Evolutionary conservation across 2,797 vertebrate genomes (phyloP).

Genomic region (Argentina silus): DNA sequence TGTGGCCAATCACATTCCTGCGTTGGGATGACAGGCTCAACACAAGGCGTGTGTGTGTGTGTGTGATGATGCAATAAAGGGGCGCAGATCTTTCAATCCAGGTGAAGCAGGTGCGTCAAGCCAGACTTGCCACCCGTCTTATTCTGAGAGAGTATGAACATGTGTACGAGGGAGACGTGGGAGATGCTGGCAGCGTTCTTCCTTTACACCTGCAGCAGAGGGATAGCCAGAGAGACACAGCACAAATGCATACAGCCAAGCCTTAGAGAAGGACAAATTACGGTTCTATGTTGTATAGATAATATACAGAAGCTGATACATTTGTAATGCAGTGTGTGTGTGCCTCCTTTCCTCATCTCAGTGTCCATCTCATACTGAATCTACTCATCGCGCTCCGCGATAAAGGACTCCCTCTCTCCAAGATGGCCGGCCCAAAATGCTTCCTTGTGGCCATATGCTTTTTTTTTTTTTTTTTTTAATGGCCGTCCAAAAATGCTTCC

Average conservation of each 20-base stretch:
- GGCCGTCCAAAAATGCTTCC: constrained; percentile 17
- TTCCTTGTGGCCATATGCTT: constrained; percentile 6
- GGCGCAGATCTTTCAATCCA: constrained; percentile 39
- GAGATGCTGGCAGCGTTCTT: constrained; percentile 57
- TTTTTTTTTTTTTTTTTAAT: background rate
- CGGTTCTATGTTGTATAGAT: constrained; percentile 81
- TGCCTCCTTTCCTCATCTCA: constrained; percentile 66
- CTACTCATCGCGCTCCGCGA: constrained; percentile 54
- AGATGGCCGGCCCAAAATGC: constrained; percentile 52
- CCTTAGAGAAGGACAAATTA: constrained; percentile 80
- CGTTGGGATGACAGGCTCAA: constrained; percentile 41
- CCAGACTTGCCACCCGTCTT: constrained; percentile 69
- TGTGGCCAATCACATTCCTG: background rate
- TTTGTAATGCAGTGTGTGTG: constrained; percentile 76
- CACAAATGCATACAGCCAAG: constrained; percentile 77
- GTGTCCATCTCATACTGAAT: constrained; percentile 49
- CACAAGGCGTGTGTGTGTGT: constrained; percentile 12
- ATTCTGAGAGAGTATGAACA: constrained; percentile 71
- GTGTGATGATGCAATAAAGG: constrained; percentile 43
- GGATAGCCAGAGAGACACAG: constrained; percentile 68
- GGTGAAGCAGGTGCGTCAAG: constrained; percentile 61
- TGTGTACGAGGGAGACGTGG: constrained; percentile 59
- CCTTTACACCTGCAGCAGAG: constrained; percentile 71
- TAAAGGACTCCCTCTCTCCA: constrained; percentile 43
- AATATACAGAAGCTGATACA: constrained; percentile 79